Percentiles rank a stretch among this genome's conserved stretches.
phyloP scores from a whole-genome alignment of 2,888 invertebrate genomes.

The Ormyrus labotus region DNA sequence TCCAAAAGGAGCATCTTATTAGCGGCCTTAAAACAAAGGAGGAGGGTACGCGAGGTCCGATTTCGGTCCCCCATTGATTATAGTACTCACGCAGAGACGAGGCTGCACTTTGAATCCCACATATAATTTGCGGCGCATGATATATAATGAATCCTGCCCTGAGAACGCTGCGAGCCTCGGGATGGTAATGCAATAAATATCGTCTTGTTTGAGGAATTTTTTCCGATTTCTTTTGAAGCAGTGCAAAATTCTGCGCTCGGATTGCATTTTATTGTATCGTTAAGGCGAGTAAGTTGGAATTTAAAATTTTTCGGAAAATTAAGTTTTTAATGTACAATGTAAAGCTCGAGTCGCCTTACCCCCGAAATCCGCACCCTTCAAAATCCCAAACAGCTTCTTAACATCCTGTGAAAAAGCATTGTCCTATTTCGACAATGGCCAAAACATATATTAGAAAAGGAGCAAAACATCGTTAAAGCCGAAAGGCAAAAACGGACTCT shows the following conservation, averaged over 20 bases:
- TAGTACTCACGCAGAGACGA: constrained; percentile 40
- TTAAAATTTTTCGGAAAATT: not conserved
- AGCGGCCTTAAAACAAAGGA: constrained; percentile 52
- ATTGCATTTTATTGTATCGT: constrained; percentile 1
- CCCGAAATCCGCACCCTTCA: too few relatives aligned
- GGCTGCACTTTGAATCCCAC: constrained; percentile 52
- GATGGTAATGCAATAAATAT: constrained; percentile 46
- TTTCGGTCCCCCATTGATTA: constrained; percentile 48
- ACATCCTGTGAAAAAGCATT: too few relatives aligned
- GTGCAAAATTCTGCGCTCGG: not conserved
- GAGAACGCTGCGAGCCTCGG: constrained; percentile 39
- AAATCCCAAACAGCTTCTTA: too few relatives aligned
- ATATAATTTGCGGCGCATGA: constrained; percentile 48
- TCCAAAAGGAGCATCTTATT: constrained; percentile 35
- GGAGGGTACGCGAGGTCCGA: constrained; percentile 32
- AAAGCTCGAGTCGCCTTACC: too few relatives aligned
- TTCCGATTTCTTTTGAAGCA: not conserved
- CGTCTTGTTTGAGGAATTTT: constrained; percentile 49
- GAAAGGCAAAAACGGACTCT: too few relatives aligned
- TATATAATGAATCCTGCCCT: constrained; percentile 48
- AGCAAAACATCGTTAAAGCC: too few relatives aligned
- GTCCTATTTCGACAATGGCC: too few relatives aligned
- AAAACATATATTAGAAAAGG: too few relatives aligned
- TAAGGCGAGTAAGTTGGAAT: not conserved
- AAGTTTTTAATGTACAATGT: too few relatives aligned